These are phyloP conservation scores for Lepetodrilus schrolli DNA, from an alignment of 2,888 invertebrate genomes.

Conservation along the genomic window DNA sequence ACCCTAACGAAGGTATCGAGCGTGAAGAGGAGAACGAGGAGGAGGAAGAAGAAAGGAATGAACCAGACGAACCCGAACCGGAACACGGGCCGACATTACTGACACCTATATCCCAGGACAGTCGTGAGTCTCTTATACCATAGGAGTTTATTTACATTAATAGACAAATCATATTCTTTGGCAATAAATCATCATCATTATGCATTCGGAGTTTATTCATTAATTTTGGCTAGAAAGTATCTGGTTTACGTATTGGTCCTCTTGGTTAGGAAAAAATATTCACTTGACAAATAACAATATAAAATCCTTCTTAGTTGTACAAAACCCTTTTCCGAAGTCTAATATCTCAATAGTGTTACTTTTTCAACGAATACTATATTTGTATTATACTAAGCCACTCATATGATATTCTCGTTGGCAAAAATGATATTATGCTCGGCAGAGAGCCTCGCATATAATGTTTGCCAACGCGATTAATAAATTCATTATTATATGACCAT, in stretches of 20 bases:
- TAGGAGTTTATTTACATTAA: neutral
- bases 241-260: neutral
- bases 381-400: too few relatives aligned
- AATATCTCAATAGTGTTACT: too few relatives aligned
- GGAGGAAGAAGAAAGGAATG: conserved; percentile 77
- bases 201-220: neutral
- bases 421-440: too few relatives aligned
- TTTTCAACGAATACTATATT: too few relatives aligned
- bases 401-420: too few relatives aligned
- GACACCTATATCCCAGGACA: conserved; percentile 82
- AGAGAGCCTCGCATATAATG: too few relatives aligned
- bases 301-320: neutral
- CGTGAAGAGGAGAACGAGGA: conserved; percentile 78
- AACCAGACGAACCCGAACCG: conserved; percentile 76
- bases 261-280: neutral
- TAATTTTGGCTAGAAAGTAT: neutral
- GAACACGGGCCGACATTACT: conserved; percentile 82
- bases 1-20: conserved; percentile 73
- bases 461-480: too few relatives aligned
- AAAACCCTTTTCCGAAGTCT: too few relatives aligned
- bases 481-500: too few relatives aligned
- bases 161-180: neutral
- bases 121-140: too few relatives aligned
- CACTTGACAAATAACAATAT: neutral
- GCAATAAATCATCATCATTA: neutral